Percentiles rank a stretch among this genome's conserved stretches.
phyloP scores from a whole-genome alignment of 2,888 invertebrate species.

The Pterobdella sp. region DNA sequence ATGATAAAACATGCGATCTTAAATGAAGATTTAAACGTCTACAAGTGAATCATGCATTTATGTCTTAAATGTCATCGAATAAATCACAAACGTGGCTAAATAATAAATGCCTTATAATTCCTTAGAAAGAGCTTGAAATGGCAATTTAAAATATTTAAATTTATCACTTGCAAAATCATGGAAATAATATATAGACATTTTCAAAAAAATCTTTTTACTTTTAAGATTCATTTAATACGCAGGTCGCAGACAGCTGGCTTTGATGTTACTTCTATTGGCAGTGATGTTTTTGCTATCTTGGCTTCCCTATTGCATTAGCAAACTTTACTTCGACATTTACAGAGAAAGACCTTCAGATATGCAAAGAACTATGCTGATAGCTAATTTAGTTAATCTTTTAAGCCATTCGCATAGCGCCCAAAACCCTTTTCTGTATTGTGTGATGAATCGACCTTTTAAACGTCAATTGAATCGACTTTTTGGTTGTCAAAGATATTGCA shows the following conservation, averaged over 20 bases:
- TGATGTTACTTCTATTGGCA: conserved; percentile 66
- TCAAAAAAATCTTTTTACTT: too few species aligned
- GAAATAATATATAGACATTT: too few species aligned
- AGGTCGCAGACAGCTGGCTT: conserved; percentile 61
- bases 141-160: too few species aligned
- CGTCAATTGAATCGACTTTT: conserved; percentile 1
- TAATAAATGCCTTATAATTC: too few species aligned
- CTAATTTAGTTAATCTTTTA: conserved; percentile 36
- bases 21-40: too few species aligned
- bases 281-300: conserved; percentile 70
- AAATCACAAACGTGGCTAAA: too few species aligned
- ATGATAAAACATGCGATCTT: too few species aligned
- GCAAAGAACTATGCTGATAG: conserved; percentile 16
- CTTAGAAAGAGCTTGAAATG: too few species aligned
- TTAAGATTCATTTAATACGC: neutral
- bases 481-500: neutral
- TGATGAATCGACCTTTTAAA: conserved; percentile 36
- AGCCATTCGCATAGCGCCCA: conserved; percentile 39
- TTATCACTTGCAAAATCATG: too few species aligned
- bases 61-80: too few species aligned
- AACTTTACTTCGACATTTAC: conserved; percentile 34
- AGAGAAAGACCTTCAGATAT: neutral
- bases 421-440: conserved; percentile 39
- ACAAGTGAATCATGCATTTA: too few species aligned
- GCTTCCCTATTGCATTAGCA: conserved; percentile 56